These are phyloP conservation scores for Caenorhabditis angaria DNA, from an alignment of 2,888 invertebrate species.

Conservation along the genomic window DNA sequence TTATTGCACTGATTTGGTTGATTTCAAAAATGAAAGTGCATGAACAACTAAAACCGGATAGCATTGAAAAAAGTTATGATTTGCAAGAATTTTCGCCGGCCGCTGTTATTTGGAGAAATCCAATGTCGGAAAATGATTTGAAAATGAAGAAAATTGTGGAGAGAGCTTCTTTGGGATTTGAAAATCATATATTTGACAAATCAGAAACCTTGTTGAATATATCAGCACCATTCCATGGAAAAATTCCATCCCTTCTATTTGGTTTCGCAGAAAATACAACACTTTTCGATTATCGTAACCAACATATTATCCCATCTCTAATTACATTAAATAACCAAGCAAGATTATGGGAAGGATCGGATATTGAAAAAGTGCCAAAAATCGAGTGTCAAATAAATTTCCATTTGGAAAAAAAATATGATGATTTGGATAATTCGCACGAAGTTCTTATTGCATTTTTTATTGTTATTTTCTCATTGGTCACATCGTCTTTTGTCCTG, in stretches of 20 bases:
- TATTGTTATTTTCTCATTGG: conserved; percentile 60
- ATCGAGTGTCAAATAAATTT: too few relatives aligned
- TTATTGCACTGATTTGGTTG: conserved; percentile 36
- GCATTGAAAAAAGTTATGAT: conserved; percentile 14
- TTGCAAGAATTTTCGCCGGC: conserved; percentile 18
- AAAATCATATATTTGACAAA: neutral
- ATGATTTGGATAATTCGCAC: too few relatives aligned
- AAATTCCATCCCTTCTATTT: conserved; percentile 30
- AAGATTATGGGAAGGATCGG: conserved; percentile 9
- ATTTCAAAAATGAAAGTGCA: conserved; percentile 17
- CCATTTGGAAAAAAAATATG: too few relatives aligned
- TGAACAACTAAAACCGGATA: conserved; percentile 9
- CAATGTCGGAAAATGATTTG: too few relatives aligned
- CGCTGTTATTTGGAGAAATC: conserved; percentile 24
- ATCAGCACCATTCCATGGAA: neutral
- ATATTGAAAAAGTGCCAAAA: neutral
- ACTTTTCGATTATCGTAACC: conserved; percentile 21
- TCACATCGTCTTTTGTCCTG: conserved; percentile 63
- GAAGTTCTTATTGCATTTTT: conserved; percentile 47
- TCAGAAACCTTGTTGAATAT: neutral
- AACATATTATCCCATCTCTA: conserved; percentile 29
- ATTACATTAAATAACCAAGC: conserved; percentile 26
- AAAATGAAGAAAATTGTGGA: neutral
- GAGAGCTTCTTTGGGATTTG: neutral
- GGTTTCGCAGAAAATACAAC: conserved; percentile 11